phyloP scores from a whole-genome alignment of 2,888 invertebrate genomes.

The Harmothoe impar region DNA sequence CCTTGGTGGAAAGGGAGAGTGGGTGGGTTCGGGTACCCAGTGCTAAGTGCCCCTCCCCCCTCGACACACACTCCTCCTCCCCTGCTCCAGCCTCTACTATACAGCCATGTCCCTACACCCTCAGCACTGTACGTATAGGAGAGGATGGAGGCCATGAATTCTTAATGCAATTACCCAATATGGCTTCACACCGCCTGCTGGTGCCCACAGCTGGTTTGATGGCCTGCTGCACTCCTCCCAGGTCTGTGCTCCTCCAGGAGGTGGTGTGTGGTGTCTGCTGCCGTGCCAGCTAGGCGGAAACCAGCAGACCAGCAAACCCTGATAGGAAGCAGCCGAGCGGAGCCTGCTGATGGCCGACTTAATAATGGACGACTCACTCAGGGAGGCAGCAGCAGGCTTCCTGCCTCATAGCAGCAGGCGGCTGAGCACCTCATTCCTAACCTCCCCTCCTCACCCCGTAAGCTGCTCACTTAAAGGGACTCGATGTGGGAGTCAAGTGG shows the following conservation, averaged over 20 bases:
- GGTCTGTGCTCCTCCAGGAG: neutral
- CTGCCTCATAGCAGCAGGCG: neutral
- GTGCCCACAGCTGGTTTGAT: neutral
- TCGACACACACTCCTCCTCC: too few species aligned
- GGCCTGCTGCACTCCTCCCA: neutral
- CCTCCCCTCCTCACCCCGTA: too few species aligned
- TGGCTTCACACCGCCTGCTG: neutral
- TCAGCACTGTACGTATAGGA: too few species aligned
- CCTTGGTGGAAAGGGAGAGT: neutral
- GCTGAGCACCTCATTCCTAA: neutral
- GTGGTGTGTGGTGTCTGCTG: neutral
- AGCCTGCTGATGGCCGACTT: slow-evolving; percentile 9
- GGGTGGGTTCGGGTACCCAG: neutral
- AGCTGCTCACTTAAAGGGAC: neutral
- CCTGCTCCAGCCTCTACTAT: too few species aligned
- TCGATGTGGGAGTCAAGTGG: too few species aligned
- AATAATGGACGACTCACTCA: slow-evolving; percentile 16
- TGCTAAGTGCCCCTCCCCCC: neutral
- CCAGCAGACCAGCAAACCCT: neutral
- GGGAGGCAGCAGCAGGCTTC: neutral
- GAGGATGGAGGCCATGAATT: slow-evolving; percentile 45
- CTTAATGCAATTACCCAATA: slow-evolving; percentile 61
- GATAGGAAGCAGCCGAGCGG: slow-evolving; percentile 35
- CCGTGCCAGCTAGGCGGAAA: neutral
- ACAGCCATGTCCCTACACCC: too few species aligned